A percentile compares a stretch with the other conserved stretches of the same genome.
These are phyloP conservation scores for Tiliacea aurago DNA, from an alignment of 2,888 invertebrate genomes.

Conservation along the genomic window DNA sequence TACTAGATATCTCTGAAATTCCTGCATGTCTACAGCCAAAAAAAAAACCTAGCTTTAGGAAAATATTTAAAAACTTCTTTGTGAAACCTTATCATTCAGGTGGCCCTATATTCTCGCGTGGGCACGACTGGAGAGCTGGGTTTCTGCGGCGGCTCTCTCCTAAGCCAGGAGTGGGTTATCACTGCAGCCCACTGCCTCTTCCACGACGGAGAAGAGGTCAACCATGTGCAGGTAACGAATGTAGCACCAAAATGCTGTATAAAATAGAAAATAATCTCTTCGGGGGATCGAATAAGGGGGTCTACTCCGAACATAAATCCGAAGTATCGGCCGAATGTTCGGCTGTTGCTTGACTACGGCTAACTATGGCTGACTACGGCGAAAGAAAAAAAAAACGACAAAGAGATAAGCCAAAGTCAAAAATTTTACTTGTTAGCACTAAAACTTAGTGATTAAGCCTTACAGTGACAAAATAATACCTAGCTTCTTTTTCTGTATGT, in stretches of 20 bases:
- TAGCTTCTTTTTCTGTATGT: no score
- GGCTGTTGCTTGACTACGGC: no score
- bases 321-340: no score
- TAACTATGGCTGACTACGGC: no score
- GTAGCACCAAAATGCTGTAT: neutral
- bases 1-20: neutral
- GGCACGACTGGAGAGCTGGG: conserved; percentile 83
- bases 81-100: conserved; percentile 68
- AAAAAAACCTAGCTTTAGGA: no score
- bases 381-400: no score
- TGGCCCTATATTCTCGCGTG: conserved; percentile 83
- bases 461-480: no score
- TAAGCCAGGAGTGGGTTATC: conserved; percentile 85
- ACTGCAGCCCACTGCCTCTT: conserved; percentile 90
- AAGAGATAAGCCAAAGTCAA: no score
- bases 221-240: conserved; percentile 81
- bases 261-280: neutral
- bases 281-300: no score
- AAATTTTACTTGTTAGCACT: no score
- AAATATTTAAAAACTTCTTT: neutral
- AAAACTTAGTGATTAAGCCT: no score
- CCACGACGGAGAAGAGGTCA: conserved; percentile 78
- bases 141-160: conserved; percentile 88
- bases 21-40: neutral
- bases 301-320: no score